Evolutionary conservation across 2,797 vertebrate species (phyloP).

Genomic region (Parambassis ranga): DNA sequence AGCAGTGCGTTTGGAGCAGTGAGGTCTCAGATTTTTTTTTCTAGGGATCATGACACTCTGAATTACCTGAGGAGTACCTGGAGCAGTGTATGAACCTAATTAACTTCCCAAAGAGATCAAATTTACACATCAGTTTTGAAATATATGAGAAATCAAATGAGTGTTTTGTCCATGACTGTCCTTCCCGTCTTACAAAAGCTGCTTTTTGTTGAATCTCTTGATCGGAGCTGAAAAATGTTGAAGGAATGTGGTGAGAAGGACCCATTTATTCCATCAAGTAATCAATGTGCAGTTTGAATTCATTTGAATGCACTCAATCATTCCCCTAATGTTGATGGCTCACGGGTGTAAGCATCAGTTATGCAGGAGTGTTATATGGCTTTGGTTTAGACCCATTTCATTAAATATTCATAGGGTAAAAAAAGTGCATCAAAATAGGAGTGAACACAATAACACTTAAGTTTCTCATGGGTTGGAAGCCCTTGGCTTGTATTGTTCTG

Average conservation of each 20-base stretch:
- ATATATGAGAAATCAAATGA: conserved; percentile 73
- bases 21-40: conserved; percentile 73
- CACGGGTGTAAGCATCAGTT: conserved; percentile 92
- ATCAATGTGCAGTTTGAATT: conserved; percentile 97
- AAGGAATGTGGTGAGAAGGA: conserved; percentile 36
- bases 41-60: conserved; percentile 85
- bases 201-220: conserved; percentile 25
- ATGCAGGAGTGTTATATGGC: conserved; percentile 96
- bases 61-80: conserved; percentile 90
- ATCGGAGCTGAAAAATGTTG: conserved; percentile 43
- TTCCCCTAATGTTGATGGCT: conserved; percentile 96
- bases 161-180: conserved; percentile 21
- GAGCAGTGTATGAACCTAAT: conserved; percentile 92
- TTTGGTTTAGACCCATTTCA: conserved; percentile 96
- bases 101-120: conserved; percentile 85
- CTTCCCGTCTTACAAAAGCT: conserved; percentile 13
- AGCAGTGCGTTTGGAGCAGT: conserved; percentile 73
- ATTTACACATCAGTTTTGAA: conserved; percentile 76
- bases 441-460: conserved; percentile 94
- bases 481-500: conserved; percentile 44
- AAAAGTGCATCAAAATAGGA: conserved; percentile 91
- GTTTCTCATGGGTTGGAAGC: conserved; percentile 78
- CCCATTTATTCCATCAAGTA: conserved; percentile 87
- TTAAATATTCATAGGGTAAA: conserved; percentile 95
- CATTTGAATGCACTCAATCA: conserved; percentile 99